Percentiles rank a stretch among this genome's conserved stretches.
Evolutionary conservation across 1,140 invertebrate species (phyloP).

Genomic region (Eupristina koningsbergeri): DNA sequence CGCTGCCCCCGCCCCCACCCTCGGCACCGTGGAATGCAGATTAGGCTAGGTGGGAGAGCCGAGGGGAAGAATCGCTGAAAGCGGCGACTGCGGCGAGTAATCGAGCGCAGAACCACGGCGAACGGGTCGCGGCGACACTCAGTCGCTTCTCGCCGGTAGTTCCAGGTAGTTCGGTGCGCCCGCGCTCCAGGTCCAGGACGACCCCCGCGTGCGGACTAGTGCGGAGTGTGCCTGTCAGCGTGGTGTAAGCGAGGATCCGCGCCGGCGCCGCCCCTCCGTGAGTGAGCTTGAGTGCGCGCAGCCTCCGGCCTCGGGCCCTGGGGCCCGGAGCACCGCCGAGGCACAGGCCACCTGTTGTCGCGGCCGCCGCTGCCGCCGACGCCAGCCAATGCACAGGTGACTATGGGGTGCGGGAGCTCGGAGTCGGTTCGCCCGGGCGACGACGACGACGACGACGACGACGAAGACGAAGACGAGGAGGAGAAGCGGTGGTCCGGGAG

Average conservation of each 20-base stretch:
- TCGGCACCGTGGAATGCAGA: constrained; percentile 5
- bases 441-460: neutral
- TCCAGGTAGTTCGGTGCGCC: neutral
- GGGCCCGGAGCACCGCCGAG: neutral
- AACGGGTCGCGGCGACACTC: constrained; percentile 26
- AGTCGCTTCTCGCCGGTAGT: constrained; percentile 16
- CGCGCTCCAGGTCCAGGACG: no score
- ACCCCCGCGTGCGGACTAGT: no score
- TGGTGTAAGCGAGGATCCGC: no score
- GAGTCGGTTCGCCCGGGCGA: no score
- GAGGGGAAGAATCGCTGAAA: neutral
- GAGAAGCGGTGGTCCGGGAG: neutral
- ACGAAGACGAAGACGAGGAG: neutral
- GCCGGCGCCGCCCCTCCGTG: neutral
- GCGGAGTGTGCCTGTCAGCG: no score
- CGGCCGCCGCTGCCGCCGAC: neutral
- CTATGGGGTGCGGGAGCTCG: neutral
- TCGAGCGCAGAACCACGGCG: constrained; percentile 16
- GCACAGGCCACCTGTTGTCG: constrained; percentile 1
- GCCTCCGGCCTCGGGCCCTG: neutral
- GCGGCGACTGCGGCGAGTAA: neutral
- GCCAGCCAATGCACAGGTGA: constrained; percentile 18
- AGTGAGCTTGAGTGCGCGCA: neutral
- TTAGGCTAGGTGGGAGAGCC: constrained; percentile 18
- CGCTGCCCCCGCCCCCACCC: neutral